phyloP scores from a whole-genome alignment of 2,797 vertebrate species.

The Synanceia verrucosa region DNA sequence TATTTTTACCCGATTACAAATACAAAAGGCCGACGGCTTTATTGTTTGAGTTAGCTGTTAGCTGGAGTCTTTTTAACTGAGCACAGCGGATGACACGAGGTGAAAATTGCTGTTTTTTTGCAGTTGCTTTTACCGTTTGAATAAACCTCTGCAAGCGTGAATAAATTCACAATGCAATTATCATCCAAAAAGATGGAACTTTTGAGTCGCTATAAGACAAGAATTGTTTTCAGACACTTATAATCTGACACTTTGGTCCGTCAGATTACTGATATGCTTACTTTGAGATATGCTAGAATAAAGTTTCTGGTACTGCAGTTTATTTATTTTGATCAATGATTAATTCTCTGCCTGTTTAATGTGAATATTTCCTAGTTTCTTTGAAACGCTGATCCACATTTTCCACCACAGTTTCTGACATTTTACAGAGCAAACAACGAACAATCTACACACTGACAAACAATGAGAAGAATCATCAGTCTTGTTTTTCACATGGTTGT shows the following conservation, averaged over 20 bases:
- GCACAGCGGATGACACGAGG: neutral
- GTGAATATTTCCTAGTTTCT: too few relatives aligned
- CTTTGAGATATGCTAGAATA: too few relatives aligned
- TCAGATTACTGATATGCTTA: neutral
- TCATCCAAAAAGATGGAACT: neutral
- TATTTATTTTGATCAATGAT: too few relatives aligned
- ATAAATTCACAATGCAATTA: neutral
- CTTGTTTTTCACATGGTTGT: neutral
- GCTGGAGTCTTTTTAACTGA: neutral
- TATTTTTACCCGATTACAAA: slow-evolving; percentile 13
- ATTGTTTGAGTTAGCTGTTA: too few relatives aligned
- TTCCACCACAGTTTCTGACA: too few relatives aligned
- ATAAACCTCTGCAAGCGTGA: neutral
- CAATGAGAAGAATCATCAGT: too few relatives aligned
- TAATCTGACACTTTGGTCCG: neutral
- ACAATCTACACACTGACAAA: too few relatives aligned
- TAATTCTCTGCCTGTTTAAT: too few relatives aligned
- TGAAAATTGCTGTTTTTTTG: neutral
- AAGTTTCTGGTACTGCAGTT: too few relatives aligned
- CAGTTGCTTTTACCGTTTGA: neutral
- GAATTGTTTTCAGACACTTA: neutral
- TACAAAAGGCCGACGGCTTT: neutral
- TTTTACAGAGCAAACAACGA: too few relatives aligned
- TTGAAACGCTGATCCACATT: too few relatives aligned
- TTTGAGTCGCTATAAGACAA: neutral